Evolutionary conservation across 2,797 vertebrate genomes (phyloP), one percentile per base, ranked within the genome.

Genomic region (Arctocebus calabarensis): DNA sequence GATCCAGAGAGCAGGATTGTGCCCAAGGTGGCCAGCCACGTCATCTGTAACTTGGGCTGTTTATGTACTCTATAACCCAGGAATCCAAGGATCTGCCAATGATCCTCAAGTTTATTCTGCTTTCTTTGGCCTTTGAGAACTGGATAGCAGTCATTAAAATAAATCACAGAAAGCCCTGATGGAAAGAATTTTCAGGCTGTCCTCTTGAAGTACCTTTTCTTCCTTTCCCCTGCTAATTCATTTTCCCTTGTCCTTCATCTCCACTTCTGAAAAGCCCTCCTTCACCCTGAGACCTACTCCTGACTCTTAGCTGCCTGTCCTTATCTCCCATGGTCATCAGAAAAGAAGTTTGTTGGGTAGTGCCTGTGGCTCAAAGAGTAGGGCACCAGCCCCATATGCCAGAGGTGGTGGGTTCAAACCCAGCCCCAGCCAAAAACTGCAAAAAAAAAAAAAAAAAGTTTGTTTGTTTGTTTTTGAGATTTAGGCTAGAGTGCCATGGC

Each of bases 71-170:
- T 77, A 20, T 25, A 84, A 52, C 22, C 64, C n/a, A 13, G 45
- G 1, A 2, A 32, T 1, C 48, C 52, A 45, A 68, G 43, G 5
- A 34, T 34, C 40, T 40, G 82, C 73, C 66, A 74, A 5, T 4
- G 16, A 75, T 5, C 62, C 29, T 84, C 55, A 17, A 9, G 61
- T 75, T n/a, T 34, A 64, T 71, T 75, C n/a, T 48, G 62, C 57
- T 90, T 94, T 85, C 89, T 92, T 66, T 92, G 92, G 59, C 64
- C 70, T 92, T 90, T 7, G 29, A 48, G 93, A 92, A 77, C 29
- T 75, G 27, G 45, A 52, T 3, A 52, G 48, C 52, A 70, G 9
- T 84, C 29, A 5, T 10, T 90, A 81, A 61, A 83, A 81, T 22
- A 75, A 48, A 64, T 37, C 85, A 55, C 34, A 70, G 84, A 45